Evolutionary conservation across 2,888 invertebrate genomes (phyloP).

Genomic region (Danaus chrysippus): DNA sequence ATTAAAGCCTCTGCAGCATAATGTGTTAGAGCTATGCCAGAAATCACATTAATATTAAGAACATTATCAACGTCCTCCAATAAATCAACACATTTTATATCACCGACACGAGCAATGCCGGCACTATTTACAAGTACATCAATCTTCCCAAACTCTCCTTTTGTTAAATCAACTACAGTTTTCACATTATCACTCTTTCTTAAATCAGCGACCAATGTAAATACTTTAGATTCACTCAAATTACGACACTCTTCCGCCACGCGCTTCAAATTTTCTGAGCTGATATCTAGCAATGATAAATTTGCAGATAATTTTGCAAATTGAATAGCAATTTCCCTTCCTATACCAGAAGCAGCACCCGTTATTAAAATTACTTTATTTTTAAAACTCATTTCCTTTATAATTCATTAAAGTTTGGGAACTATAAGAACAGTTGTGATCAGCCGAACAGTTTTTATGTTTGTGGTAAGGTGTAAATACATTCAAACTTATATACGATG

Average conservation of each 20-base stretch:
- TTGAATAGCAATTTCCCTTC: background rate
- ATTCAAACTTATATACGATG: no score
- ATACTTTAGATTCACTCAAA: constrained; percentile 40
- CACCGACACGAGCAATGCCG: constrained; percentile 28
- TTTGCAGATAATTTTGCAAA: background rate
- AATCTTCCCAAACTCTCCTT: constrained; percentile 40
- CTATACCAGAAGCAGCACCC: constrained; percentile 2
- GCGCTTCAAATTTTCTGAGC: constrained; percentile 38
- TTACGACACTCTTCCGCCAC: constrained; percentile 39
- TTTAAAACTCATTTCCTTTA: background rate
- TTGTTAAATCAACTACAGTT: constrained; percentile 39
- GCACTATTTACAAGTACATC: constrained; percentile 48
- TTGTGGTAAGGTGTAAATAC: no score
- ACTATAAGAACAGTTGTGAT: no score
- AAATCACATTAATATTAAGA: background rate
- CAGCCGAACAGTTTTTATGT: no score
- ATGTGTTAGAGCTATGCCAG: background rate
- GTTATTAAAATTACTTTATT: background rate
- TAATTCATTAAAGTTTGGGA: no score
- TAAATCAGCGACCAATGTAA: constrained; percentile 40
- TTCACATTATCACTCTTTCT: constrained; percentile 39
- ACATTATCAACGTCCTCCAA: background rate
- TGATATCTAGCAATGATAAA: constrained; percentile 32
- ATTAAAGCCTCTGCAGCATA: background rate
- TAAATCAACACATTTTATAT: background rate